Evolutionary conservation across 2,888 invertebrate genomes (phyloP), one percentile per base, ranked within the genome.

Genomic region (Pyrochroa serraticornis): DNA sequence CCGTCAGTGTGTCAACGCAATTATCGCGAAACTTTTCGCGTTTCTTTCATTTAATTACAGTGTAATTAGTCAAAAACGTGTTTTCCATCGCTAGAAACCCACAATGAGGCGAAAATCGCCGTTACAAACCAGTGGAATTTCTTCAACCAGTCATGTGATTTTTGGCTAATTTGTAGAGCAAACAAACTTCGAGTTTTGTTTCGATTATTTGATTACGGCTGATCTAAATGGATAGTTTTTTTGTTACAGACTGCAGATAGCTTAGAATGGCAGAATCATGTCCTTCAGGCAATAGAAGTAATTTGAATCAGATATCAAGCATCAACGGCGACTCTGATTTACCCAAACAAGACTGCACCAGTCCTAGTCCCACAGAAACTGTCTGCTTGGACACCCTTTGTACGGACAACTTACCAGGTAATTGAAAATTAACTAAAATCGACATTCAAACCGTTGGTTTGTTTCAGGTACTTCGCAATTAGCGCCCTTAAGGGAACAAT

Each of bases 251-350:
- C 49, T 65, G 67, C 63, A 69, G 63, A 64, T 43, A 52, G 43
- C 55, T 54, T 54, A 79, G 78, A 79, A 80, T 80, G 80, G 80
- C 79, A 75, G 78, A 79, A 76, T 74, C 75, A 78, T 79, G 78
- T 74, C 74, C 75, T 53, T 65, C 72, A 56, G 68, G 70, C 70
- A 73, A 75, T 60, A 71, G 65, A 65, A 70, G 64, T 61, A 69
- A 68, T 65, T 68, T 71, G 65, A 66, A 68, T 61, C 64, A 70
- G 55, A 59, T 69, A 45, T 62, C 67, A 60, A 65, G 71, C 63
- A 70, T 73, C 48, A 71, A 69, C 65, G 65, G 65, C 63, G 73
- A 73, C 60, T 70, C 69, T 46, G 75, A 76, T 63, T 66, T 77
- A 66, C 69, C 75, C 43, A 78, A 77, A 72, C 74, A 76, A 72